Evolutionary conservation across 2,113 vertebrate genomes (phyloP).

Genomic region (Phalacrocorax carbo): DNA sequence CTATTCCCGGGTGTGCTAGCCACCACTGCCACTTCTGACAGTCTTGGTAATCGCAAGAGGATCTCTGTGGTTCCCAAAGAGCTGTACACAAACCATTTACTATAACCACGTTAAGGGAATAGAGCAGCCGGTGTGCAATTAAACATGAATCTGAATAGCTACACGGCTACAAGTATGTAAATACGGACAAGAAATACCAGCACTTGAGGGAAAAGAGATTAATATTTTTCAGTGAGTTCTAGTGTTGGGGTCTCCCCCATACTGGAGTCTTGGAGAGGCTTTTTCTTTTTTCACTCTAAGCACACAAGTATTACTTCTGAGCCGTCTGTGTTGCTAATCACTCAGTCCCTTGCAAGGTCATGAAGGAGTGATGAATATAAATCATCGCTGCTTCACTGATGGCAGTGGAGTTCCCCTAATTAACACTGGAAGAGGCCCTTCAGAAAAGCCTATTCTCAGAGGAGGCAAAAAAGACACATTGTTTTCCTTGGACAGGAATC

Average conservation of each 20-base stretch:
- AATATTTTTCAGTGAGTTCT: neutral
- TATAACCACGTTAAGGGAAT: neutral
- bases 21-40: neutral
- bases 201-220: neutral
- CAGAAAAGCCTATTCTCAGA: neutral
- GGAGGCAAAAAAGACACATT: accelerated
- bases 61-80: neutral
- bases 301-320: neutral
- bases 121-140: neutral
- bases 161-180: neutral
- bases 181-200: neutral
- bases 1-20: neutral
- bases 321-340: neutral
- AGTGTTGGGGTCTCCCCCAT: neutral
- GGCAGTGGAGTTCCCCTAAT: neutral
- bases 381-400: neutral
- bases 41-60: neutral
- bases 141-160: neutral
- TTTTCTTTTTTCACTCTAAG: neutral
- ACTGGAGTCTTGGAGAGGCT: neutral
- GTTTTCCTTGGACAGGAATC: neutral
- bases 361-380: neutral
- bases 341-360: neutral
- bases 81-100: neutral
- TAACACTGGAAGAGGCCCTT: neutral